These are phyloP conservation scores for Gryllus bimaculatus DNA, from an alignment of 1,140 invertebrate species.

Conservation along the genomic window DNA sequence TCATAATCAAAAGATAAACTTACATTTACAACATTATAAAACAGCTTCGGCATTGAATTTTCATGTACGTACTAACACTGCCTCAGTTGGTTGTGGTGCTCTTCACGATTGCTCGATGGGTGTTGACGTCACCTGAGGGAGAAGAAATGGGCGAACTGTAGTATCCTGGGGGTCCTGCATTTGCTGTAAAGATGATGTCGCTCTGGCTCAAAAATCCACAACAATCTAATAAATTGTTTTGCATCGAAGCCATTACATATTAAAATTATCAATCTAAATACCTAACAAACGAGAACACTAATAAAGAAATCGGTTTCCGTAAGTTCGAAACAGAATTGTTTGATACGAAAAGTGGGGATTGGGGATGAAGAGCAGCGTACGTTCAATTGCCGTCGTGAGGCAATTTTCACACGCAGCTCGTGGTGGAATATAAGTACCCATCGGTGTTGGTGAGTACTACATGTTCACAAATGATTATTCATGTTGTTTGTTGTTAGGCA, in stretches of 20 bases:
- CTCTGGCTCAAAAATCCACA: not conserved
- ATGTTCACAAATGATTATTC: not conserved
- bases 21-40: no score
- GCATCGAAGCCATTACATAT: not conserved
- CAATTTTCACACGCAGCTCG: not conserved
- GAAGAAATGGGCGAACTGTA: not conserved
- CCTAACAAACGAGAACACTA: not conserved
- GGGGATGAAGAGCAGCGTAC: not conserved
- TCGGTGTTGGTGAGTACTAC: not conserved
- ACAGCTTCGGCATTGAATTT: no score
- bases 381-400: not conserved
- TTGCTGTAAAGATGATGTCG: conserved; percentile 1
- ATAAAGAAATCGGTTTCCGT: not conserved
- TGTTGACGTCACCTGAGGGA: not conserved
- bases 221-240: not conserved
- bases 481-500: not conserved
- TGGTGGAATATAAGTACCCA: not conserved
- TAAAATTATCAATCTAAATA: not conserved
- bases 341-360: not conserved
- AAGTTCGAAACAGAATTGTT: not conserved
- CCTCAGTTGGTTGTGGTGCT: not conserved
- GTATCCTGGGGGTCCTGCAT: not conserved
- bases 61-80: no score
- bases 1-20: no score
- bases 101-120: not conserved